These are phyloP conservation scores for Gymnocypris eckloni DNA, from an alignment of 2,797 vertebrate genomes.

Conservation along the genomic window DNA sequence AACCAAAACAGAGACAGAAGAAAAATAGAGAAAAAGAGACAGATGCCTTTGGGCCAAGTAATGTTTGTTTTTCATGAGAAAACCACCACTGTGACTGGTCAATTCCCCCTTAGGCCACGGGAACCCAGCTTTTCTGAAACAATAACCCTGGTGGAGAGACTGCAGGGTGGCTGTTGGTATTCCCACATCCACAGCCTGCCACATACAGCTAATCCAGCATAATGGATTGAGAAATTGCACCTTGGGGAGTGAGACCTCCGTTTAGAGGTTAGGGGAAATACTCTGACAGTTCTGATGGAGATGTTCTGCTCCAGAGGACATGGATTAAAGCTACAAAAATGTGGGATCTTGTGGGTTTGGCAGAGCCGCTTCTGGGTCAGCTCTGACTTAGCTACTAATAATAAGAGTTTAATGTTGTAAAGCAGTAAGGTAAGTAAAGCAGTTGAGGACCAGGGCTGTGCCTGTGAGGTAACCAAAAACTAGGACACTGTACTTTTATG, in stretches of 20 bases:
- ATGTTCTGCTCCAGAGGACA: conserved; percentile 5
- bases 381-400: conserved; percentile 15
- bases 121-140: conserved; percentile 31
- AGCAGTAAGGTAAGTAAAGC: background rate
- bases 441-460: background rate
- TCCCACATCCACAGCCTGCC: conserved; percentile 53
- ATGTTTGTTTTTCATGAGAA: conserved; percentile 71
- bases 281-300: conserved; percentile 1
- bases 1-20: conserved; percentile 3
- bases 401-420: background rate
- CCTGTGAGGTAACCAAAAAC: background rate
- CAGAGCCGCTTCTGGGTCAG: conserved; percentile 19
- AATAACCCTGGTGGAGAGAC: background rate
- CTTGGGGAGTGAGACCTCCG: conserved; percentile 22
- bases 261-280: conserved; percentile 32
- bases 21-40: conserved; percentile 10
- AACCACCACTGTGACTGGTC: conserved; percentile 30
- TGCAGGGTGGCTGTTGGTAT: conserved; percentile 15
- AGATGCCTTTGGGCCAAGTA: conserved; percentile 53
- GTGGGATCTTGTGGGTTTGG: background rate
- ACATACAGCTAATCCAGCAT: conserved; percentile 65
- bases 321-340: conserved; percentile 14
- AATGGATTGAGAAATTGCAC: conserved; percentile 14
- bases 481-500: background rate
- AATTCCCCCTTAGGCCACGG: conserved; percentile 13